Conservation (phyloP, 2,113 vertebrate genomes). For the Bujurquina vittata region DNA sequence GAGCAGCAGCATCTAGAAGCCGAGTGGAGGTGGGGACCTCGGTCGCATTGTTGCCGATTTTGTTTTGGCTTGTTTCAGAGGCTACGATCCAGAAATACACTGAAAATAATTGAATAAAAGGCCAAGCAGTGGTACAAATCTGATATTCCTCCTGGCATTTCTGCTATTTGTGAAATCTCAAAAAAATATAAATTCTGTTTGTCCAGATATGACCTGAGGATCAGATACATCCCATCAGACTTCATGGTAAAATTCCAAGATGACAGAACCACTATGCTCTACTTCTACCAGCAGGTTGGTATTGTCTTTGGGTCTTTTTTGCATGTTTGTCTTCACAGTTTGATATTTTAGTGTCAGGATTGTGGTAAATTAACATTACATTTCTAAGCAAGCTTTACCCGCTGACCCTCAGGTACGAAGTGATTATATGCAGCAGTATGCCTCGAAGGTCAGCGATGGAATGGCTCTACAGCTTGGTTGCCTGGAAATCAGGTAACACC, state of each 20-base stretch:
- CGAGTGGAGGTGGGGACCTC: slow-evolving; percentile 88
- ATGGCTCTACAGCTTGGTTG: slow-evolving; percentile 95
- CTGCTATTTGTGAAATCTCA: background rate
- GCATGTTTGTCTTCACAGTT: rapidly evolving
- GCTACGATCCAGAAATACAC: background rate
- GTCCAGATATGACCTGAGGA: slow-evolving; percentile 90
- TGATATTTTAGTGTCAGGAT: background rate
- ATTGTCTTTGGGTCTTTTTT: no score
- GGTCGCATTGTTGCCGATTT: background rate
- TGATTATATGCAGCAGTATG: slow-evolving; percentile 91
- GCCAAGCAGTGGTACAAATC: background rate
- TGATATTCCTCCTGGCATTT: background rate
- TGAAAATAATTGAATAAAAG: background rate
- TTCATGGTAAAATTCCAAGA: slow-evolving; percentile 87
- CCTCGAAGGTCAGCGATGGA: slow-evolving; percentile 92
- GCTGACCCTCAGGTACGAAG: slow-evolving; percentile 83
- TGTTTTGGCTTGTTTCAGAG: background rate
- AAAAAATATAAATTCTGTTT: background rate
- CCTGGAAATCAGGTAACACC: slow-evolving; percentile 88
- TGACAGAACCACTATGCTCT: slow-evolving; percentile 90
- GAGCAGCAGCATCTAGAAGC: slow-evolving; percentile 91
- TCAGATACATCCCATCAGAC: slow-evolving; percentile 88
- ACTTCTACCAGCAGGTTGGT: slow-evolving; percentile 94
- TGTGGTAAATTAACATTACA: background rate
- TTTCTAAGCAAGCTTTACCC: background rate